Base-by-base conservation (phyloP, 2,888 invertebrate genomes). In the Leptura quadrifasciata region DNA sequence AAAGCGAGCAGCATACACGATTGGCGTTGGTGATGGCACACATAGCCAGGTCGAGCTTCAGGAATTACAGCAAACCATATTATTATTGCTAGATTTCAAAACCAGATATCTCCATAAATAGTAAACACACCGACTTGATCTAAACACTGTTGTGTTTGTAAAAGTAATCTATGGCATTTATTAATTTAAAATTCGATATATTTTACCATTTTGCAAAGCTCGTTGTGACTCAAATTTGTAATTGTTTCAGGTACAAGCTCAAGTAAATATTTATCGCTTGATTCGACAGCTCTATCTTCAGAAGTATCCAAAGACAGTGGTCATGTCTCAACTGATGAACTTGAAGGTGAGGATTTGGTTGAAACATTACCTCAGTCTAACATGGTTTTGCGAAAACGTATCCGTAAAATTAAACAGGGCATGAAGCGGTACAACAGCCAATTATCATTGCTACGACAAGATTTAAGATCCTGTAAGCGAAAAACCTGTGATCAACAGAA, bases 391-490 rank as follows among this genome's bases (percentile, higher is more conserved):
- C 92, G 96, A 80, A 96, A 96, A 89, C 93, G 96, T 85, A 96
- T 96, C 88, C 93, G 95, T 80, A 95, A 95, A 88, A 96, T 96
- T 83, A 96, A 96, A 86, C 95, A 96, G 88, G 95, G 96, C 80
- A 96, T 96, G 96, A 96, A 95, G 88, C 92, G 94, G 91, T 96
- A 96, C 90, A 96, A 95, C 86, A 95, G 94, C 87, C 96, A 96
- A 86, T 89, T 96, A 83, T 93, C 95, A 15, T 91, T 95, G 70
- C 90, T 96, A 87, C 93, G 95, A 74, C 94, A 94, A 85, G 96
- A 96, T 86, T 88, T 97, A 71, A 93, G 95, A 82, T 92, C 92
- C 77, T 96, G 95, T 88, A 96, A 95, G 87, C 93, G 94, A 73
- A 96, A 96, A 89, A 94, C 96, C 8, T 94, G 93, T 0, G 94